These are phyloP conservation scores for Sturnus vulgaris DNA, from an alignment of 2,113 vertebrate species.

Conservation along the genomic window DNA sequence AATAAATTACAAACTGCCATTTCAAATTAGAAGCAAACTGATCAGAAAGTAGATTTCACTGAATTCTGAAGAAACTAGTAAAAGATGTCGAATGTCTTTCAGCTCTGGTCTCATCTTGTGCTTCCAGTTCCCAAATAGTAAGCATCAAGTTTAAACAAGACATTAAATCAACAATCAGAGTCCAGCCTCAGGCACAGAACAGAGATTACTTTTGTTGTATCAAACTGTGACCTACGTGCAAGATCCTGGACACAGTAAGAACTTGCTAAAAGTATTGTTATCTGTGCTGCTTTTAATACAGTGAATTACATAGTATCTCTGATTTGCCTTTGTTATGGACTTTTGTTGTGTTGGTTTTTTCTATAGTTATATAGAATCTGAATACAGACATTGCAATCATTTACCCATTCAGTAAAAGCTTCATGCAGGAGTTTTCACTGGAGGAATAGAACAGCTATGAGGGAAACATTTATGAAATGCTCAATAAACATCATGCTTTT, in stretches of 20 bases:
- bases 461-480: not conserved
- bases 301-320: not conserved
- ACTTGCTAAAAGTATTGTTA: not conserved
- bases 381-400: not conserved
- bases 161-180: not conserved
- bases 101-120: not conserved
- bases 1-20: not conserved
- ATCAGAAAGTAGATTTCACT: not conserved
- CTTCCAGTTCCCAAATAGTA: not conserved
- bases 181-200: not conserved
- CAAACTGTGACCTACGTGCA: constrained; percentile 5
- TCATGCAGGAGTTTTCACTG: not conserved
- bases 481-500: not conserved
- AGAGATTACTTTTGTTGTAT: not conserved
- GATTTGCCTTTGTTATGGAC: not conserved
- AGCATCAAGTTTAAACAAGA: not conserved
- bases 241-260: not conserved
- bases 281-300: not conserved
- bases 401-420: not conserved
- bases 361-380: not conserved
- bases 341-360: not conserved
- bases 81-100: not conserved
- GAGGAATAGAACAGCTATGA: not conserved
- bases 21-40: not conserved
- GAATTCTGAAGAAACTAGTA: not conserved